Base-by-base conservation (phyloP, 2,113 vertebrate species). In the Caranx ignobilis region DNA sequence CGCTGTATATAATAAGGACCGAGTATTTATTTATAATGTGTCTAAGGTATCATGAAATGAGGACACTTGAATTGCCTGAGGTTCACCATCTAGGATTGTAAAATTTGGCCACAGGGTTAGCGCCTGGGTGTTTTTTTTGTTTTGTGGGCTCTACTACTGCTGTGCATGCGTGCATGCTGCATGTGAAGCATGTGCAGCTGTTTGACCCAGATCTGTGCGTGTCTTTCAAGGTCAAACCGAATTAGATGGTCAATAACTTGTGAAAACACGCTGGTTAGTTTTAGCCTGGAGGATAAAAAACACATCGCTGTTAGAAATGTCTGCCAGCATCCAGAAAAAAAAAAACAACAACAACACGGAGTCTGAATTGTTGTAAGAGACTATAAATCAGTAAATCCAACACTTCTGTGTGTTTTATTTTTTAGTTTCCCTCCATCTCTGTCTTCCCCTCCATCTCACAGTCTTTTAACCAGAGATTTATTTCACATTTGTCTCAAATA, bases 171-270 rank as follows among this genome's bases (percentile, higher is more conserved):
- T 66, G 39, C 66, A 1, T 12, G 21, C 2, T 21, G 55, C n/a
- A 32, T 69, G 76, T 69, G 39, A 18, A 48, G 59, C 15, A n/a
- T 73, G 66, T 78, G 81, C 16, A 65, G 67, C 79, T 74, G 72
- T 81, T 77, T 86, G 86, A 87, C 84, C 86, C 62, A 82, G n/a
- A 85, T 90, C 37, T 64, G 41, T 39, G 8, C 10, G 50, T 57
- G 74, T 67, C 45, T 73, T 66, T 87, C 78, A 93, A 93, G 87
- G 91, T 83, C 91, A 88, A 74, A 76, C 32, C 15, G 41, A 21
- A 66, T 61, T 54, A 70, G 59, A 41, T 31, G 5, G 50, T 91
- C 92, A 78, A 92, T 92, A 88, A 63, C 11, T 52, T 32, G 68
- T 74, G 65, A 81, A 83, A 48, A 19, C 18, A 21, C 4, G 15